These are phyloP conservation scores for Nematolebias whitei DNA, from an alignment of 2,113 vertebrate genomes.

Conservation along the genomic window DNA sequence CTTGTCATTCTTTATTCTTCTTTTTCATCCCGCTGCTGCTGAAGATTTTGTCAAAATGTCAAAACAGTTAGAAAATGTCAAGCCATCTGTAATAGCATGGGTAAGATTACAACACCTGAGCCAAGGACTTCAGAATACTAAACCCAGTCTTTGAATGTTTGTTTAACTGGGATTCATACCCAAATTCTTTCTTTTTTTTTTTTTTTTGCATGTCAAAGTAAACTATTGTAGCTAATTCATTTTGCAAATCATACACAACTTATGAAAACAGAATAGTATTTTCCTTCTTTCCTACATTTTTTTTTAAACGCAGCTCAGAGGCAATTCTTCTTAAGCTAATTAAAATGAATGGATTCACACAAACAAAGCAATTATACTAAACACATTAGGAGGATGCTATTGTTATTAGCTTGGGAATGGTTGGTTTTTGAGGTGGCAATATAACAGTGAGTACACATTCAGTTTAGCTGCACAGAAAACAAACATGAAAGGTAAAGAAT, in stretches of 20 bases:
- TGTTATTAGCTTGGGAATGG: slow-evolving; percentile 5
- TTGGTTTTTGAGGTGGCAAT: background rate
- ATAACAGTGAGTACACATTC: slow-evolving; percentile 3
- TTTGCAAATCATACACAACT: slow-evolving; percentile 7
- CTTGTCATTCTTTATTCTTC: background rate
- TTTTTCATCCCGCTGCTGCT: background rate
- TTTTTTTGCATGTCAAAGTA: background rate
- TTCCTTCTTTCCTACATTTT: slow-evolving; percentile 24
- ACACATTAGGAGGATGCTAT: slow-evolving; percentile 1
- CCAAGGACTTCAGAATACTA: background rate
- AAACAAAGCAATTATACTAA: slow-evolving; percentile 11
- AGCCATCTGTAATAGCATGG: background rate
- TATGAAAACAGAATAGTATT: slow-evolving; percentile 10
- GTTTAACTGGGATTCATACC: slow-evolving; percentile 11
- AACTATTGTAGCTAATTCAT: slow-evolving; percentile 6
- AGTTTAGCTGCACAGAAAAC: background rate
- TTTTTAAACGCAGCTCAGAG: slow-evolving; percentile 7
- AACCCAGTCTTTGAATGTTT: background rate
- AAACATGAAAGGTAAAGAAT: background rate
- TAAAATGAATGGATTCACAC: slow-evolving; percentile 5
- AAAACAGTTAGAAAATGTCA: slow-evolving; percentile 13
- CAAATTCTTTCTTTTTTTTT: slow-evolving; percentile 3
- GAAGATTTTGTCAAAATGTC: slow-evolving; percentile 9
- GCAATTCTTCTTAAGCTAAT: background rate
- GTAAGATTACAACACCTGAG: background rate